These are phyloP conservation scores for Opisthograptis luteolata DNA, from an alignment of 2,888 invertebrate species.

Conservation along the genomic window DNA sequence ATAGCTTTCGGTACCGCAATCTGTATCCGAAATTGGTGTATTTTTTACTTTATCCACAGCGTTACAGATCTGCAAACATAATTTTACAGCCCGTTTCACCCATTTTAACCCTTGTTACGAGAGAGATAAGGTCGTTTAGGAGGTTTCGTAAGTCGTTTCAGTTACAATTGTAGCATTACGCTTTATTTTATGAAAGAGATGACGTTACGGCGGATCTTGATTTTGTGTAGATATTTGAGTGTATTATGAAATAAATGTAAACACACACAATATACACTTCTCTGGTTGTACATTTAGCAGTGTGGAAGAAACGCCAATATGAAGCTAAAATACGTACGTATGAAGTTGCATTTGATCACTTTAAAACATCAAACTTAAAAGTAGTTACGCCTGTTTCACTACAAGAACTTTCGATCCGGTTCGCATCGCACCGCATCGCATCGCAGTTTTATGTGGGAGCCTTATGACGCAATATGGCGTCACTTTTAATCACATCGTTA, in stretches of 20 bases:
- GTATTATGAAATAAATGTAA: neutral
- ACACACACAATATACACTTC: neutral
- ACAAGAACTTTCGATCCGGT: no score
- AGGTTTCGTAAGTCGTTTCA: constrained; percentile 33
- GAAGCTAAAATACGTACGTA: no score
- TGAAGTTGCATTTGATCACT: no score
- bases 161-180: constrained; percentile 39
- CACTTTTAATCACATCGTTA: no score
- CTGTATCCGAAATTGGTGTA: constrained; percentile 66
- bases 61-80: constrained; percentile 37
- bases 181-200: constrained; percentile 47
- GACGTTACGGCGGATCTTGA: constrained; percentile 25
- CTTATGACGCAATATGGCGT: no score
- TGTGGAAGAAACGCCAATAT: no score
- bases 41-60: constrained; percentile 59
- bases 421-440: no score
- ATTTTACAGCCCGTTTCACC: neutral
- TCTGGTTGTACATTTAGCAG: no score
- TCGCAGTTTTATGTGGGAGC: no score
- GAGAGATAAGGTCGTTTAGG: constrained; percentile 19
- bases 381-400: no score
- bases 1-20: constrained; percentile 55
- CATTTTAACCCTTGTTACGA: constrained; percentile 28
- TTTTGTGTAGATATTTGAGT: constrained; percentile 8
- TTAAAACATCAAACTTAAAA: no score